Percentiles rank a stretch among this genome's conserved stretches.
Evolutionary conservation across 1,140 invertebrate genomes (phyloP).

Genomic region (Drosophila truncata): DNA sequence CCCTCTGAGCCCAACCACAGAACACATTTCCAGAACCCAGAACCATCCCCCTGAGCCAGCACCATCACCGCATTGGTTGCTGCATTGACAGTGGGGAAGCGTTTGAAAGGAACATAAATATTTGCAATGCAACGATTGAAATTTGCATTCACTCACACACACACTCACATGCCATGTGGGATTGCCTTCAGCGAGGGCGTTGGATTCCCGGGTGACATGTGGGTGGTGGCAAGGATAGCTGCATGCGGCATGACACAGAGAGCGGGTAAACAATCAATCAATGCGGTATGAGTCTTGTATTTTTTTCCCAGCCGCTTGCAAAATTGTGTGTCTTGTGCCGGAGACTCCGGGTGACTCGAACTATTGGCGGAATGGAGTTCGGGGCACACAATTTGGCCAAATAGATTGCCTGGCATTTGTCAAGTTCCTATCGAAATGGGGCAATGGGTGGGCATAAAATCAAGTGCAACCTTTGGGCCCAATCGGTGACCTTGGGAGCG

Average conservation of each 20-base stretch:
- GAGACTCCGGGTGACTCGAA: slow-evolving; percentile 30
- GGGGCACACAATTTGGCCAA: slow-evolving; percentile 36
- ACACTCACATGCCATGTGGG: slow-evolving; percentile 14
- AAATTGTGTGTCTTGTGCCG: slow-evolving; percentile 24
- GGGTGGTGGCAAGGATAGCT: slow-evolving; percentile 21
- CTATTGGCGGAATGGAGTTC: slow-evolving; percentile 17
- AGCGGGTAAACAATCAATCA: slow-evolving; percentile 69
- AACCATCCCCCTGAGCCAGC: background rate
- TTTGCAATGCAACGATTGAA: slow-evolving; percentile 61
- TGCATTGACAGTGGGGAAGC: slow-evolving; percentile 34
- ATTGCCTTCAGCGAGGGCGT: slow-evolving; percentile 17
- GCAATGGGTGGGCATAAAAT: slow-evolving; percentile 58
- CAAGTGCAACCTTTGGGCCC: slow-evolving; percentile 71
- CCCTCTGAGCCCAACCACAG: background rate
- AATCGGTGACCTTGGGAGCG: slow-evolving; percentile 57
- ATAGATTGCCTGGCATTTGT: slow-evolving; percentile 51
- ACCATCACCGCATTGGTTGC: slow-evolving; percentile 14
- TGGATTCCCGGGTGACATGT: slow-evolving; percentile 2
- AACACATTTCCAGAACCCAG: background rate
- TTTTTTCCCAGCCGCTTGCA: slow-evolving; percentile 38
- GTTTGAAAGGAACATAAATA: slow-evolving; percentile 64
- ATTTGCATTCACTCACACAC: slow-evolving; percentile 47
- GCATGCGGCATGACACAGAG: slow-evolving; percentile 42
- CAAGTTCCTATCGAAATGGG: slow-evolving; percentile 12
- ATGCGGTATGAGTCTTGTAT: slow-evolving; percentile 59